A percentile compares a stretch with the other conserved stretches of the same genome.
These are phyloP conservation scores for Hypsopygia costalis DNA, from an alignment of 2,888 invertebrate species.

Conservation along the genomic window DNA sequence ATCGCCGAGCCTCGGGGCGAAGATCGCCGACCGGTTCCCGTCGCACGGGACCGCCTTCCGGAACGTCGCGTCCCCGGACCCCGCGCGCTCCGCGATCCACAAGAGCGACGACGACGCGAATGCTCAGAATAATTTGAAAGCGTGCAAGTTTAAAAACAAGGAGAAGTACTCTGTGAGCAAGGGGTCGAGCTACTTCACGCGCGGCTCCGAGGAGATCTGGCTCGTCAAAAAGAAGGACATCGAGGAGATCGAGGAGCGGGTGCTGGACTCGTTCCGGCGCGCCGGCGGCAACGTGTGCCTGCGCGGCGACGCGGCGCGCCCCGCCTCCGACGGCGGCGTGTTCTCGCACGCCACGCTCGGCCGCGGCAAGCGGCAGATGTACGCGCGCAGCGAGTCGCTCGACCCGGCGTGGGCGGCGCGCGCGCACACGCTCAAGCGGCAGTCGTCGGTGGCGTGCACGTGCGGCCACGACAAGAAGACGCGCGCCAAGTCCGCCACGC, in stretches of 20 bases:
- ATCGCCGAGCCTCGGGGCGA: slow-evolving; percentile 66
- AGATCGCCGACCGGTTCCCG: slow-evolving; percentile 64
- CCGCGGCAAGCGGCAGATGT: slow-evolving; percentile 45
- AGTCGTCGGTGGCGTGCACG: slow-evolving; percentile 68
- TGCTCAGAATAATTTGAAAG: slow-evolving; percentile 55
- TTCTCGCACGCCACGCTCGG: slow-evolving; percentile 57
- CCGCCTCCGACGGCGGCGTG: slow-evolving; percentile 52
- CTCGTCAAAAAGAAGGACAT: slow-evolving; percentile 76
- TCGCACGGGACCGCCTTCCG: slow-evolving; percentile 73
- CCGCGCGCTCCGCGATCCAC: slow-evolving; percentile 33
- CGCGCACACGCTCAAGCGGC: slow-evolving; percentile 65
- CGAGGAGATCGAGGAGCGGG: slow-evolving; percentile 71
- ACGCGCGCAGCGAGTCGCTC: slow-evolving; percentile 65
- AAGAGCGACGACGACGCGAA: slow-evolving; percentile 52
- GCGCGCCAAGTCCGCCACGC: slow-evolving; percentile 34
- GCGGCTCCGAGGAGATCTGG: slow-evolving; percentile 74
- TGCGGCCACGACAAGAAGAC: slow-evolving; percentile 72
- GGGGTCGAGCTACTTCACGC: slow-evolving; percentile 69
- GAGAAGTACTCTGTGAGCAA: slow-evolving; percentile 67
- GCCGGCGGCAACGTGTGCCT: slow-evolving; percentile 54
- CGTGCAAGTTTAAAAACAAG: slow-evolving; percentile 61
- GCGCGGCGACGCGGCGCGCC: slow-evolving; percentile 43
- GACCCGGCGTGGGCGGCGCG: slow-evolving; percentile 60
- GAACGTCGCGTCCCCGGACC: slow-evolving; percentile 62
- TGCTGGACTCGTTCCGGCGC: slow-evolving; percentile 65